A percentile compares a stretch with the other conserved stretches of the same genome.
These are phyloP conservation scores for Eupithecia subumbrata DNA, from an alignment of 2,888 invertebrate genomes.

Conservation along the genomic window DNA sequence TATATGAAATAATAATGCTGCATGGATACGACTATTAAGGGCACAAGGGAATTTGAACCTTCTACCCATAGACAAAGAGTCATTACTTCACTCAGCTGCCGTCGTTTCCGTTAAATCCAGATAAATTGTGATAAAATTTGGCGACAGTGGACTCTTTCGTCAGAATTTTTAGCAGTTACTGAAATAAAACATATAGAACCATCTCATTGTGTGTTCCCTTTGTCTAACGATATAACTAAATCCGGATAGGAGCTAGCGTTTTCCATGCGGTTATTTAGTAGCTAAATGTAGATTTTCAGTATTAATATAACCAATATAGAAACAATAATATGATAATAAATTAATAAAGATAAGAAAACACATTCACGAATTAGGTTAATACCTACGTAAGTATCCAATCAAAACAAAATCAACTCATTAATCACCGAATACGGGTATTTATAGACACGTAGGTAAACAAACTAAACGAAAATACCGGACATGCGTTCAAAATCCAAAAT, in stretches of 20 bases:
- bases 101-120: background rate
- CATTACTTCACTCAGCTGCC: background rate
- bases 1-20: background rate
- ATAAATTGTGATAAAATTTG: background rate
- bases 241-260: background rate
- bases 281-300: background rate
- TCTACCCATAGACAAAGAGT: background rate
- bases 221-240: background rate
- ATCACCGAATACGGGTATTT: background rate
- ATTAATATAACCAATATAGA: background rate
- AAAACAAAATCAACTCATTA: background rate
- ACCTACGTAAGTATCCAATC: background rate
- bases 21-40: background rate
- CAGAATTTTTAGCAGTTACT: background rate
- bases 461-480: background rate
- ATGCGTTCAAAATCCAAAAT: constrained; percentile 9
- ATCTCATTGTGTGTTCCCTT: background rate
- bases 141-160: background rate
- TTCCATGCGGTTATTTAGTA: background rate
- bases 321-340: too few relatives aligned
- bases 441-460: constrained; percentile 8
- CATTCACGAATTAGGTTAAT: background rate
- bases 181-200: background rate
- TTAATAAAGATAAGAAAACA: background rate
- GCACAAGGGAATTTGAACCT: background rate